phyloP scores from a whole-genome alignment of 2,797 vertebrate genomes.

The Sebastes umbrosus region DNA sequence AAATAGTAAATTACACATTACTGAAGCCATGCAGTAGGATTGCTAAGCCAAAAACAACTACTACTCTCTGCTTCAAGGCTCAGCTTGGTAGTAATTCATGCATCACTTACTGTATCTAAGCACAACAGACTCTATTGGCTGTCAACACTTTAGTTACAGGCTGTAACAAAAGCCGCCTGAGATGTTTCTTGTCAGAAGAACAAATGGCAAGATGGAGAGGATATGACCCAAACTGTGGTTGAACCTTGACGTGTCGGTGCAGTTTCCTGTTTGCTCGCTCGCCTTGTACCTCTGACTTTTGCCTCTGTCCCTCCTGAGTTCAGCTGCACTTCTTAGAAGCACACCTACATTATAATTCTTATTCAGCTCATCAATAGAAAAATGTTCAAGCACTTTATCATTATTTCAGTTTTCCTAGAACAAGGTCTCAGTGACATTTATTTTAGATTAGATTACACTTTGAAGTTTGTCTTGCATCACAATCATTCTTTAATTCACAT shows the following conservation, averaged over 20 bases:
- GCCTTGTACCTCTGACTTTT: slow-evolving; percentile 13
- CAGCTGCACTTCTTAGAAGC: not conserved
- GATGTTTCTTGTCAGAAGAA: not conserved
- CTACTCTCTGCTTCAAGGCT: not conserved
- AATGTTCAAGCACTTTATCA: rapidly evolving
- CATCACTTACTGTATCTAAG: not conserved
- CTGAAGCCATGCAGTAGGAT: not conserved
- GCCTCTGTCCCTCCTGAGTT: slow-evolving; percentile 19
- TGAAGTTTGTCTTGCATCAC: not conserved
- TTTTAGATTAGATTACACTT: not conserved
- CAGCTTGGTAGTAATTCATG: slow-evolving; percentile 9
- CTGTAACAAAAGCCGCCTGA: not conserved
- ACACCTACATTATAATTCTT: not conserved
- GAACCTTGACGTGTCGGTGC: slow-evolving; percentile 22
- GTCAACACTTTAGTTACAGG: not conserved
- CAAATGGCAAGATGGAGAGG: slow-evolving; percentile 52
- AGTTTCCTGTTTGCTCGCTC: slow-evolving; percentile 72
- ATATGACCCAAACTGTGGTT: slow-evolving; percentile 70
- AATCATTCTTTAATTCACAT: not conserved
- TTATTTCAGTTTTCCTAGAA: not conserved
- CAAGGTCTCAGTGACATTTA: not conserved
- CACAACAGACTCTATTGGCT: not conserved
- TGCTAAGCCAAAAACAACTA: slow-evolving; percentile 3
- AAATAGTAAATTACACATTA: slow-evolving; percentile 16
- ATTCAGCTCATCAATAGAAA: not conserved